Base-by-base conservation (phyloP, 1,140 invertebrate species). In the Drosophila sechellia region DNA sequence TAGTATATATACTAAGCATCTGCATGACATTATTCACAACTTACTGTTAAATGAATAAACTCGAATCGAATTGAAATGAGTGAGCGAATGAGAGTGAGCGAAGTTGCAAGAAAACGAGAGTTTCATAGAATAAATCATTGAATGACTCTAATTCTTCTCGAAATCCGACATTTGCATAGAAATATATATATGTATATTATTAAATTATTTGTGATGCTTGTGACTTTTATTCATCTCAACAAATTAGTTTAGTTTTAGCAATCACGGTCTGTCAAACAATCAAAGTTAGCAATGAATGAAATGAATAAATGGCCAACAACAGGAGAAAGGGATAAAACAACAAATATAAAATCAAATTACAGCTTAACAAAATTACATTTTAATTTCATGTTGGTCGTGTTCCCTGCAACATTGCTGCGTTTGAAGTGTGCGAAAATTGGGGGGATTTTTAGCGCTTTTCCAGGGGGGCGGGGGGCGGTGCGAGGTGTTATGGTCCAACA, bases 311-410 rank as follows among this genome's bases (percentile, higher is more conserved):
- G 12, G 35, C 43, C 15, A 65, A 37, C 52, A 48, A 22, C 59
- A 13, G 57, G 11, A 10, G 4, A 10, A 3, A 12, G n/a, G 31
- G 10, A 22, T 3, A 31, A 20, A 20, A 52, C 17, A 17, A 17
- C 17, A 17, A 17, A 17, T 17, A 17, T 35, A 31, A 75, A 75
- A 74, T 65, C 58, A 63, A 75, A 74, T 75, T 73, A 73, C 59
- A 66, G 35, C 40, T 74, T 57, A 57, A 65, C 59, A 65, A 74
- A 75, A 75, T 75, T 57, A 53, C 72, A 75, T 64, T 75, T 65
- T 75, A 75, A 75, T 65, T 65, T 70, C 53, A 70, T 70, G 50
- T 57, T 37, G 43, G 25, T 34, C 25, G 57, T 34, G 13, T 13
- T 34, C 46, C 39, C 45, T 53, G 65, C 40, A 43, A 54, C 37